Percentiles rank a stretch among this genome's conserved stretches.
Evolutionary conservation across 2,113 vertebrate species (phyloP).

Genomic region (Terrapene triunguis): DNA sequence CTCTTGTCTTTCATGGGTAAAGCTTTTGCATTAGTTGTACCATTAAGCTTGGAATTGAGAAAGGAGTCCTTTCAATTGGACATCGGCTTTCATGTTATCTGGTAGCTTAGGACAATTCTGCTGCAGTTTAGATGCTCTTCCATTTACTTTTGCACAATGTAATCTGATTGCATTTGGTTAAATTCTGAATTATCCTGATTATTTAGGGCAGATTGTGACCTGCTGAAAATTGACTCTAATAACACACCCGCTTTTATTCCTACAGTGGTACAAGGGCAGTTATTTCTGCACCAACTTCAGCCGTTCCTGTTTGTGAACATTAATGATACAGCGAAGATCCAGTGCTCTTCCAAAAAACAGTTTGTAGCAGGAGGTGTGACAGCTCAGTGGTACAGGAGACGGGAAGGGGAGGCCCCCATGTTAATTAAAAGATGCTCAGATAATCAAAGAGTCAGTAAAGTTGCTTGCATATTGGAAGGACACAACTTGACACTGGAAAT

Average conservation of each 20-base stretch:
- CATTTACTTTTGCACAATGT: background rate
- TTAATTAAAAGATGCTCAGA: background rate
- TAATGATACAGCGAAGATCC: background rate
- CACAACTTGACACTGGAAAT: background rate
- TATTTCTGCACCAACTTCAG: background rate
- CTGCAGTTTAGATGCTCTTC: background rate
- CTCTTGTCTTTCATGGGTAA: background rate
- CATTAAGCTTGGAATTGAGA: background rate
- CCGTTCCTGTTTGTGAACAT: background rate
- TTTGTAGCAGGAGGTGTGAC: accelerated
- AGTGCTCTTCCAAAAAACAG: background rate
- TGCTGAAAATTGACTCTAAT: background rate
- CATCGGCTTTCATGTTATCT: background rate
- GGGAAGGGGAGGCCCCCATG: background rate
- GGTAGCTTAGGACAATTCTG: background rate
- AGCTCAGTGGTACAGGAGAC: background rate
- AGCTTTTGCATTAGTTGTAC: too few species aligned
- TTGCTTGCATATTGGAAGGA: background rate
- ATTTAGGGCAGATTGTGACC: background rate
- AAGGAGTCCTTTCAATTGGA: too few species aligned
- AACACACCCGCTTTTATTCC: background rate
- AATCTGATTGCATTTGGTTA: background rate
- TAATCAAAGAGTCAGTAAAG: background rate
- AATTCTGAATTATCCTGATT: background rate
- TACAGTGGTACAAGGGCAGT: background rate